Percentiles rank a stretch among this genome's conserved stretches.
phyloP scores from a whole-genome alignment of 2,888 invertebrate genomes.

The Dasypolia templi region DNA sequence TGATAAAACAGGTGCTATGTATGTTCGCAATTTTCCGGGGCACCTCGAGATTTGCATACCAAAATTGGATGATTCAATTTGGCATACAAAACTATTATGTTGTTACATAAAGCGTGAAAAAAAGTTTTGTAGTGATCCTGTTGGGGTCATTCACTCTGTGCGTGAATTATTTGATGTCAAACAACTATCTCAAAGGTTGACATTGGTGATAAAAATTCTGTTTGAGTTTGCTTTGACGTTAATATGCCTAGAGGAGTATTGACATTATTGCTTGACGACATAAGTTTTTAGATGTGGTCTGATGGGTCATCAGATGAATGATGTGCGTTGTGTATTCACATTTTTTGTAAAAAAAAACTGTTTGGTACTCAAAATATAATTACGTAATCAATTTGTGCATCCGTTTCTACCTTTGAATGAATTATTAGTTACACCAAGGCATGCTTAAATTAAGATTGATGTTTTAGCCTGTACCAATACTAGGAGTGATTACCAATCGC shows the following conservation, averaged over 20 bases:
- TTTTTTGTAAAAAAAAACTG: not conserved
- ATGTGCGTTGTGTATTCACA: not conserved
- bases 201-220: constrained; percentile 32
- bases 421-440: constrained; percentile 1
- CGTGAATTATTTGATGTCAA: constrained; percentile 51
- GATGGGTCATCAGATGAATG: constrained; percentile 42
- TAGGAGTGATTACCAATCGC: too few relatives aligned
- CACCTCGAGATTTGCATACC: constrained; percentile 59
- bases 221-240: constrained; percentile 37
- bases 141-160: constrained; percentile 54
- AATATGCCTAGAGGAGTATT: constrained; percentile 32
- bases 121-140: constrained; percentile 38
- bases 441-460: not conserved
- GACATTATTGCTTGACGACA: constrained; percentile 27
- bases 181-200: constrained; percentile 41
- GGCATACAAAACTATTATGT: constrained; percentile 42
- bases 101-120: constrained; percentile 42
- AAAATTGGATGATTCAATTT: constrained; percentile 61
- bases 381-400: not conserved
- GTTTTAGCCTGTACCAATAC: not conserved
- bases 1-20: constrained; percentile 58
- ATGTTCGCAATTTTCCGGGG: constrained; percentile 54
- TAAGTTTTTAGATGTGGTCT: constrained; percentile 25
- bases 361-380: not conserved
- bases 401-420: not conserved